phyloP scores from a whole-genome alignment of 2,888 invertebrate genomes.

The Chorisops tibialis region DNA sequence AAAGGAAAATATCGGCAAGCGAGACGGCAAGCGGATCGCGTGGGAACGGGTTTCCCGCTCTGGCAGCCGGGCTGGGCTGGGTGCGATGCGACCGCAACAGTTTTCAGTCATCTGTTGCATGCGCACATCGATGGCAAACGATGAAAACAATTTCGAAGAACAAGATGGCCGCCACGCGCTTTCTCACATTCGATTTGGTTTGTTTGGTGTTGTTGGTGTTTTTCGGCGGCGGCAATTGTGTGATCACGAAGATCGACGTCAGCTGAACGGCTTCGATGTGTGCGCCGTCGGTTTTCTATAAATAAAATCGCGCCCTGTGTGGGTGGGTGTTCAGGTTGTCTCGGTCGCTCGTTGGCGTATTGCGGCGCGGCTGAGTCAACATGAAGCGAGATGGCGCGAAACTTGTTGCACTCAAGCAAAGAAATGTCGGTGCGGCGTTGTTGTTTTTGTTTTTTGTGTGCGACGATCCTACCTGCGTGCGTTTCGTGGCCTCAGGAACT shows the following conservation, averaged over 20 bases:
- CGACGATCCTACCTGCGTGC: too few species aligned
- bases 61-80: neutral
- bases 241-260: too few species aligned
- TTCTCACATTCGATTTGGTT: neutral
- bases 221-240: neutral
- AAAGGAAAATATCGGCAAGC: slow-evolving; percentile 28
- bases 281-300: neutral
- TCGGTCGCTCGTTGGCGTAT: slow-evolving; percentile 1
- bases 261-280: too few species aligned
- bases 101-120: slow-evolving; percentile 19
- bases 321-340: slow-evolving; percentile 14
- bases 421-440: too few species aligned
- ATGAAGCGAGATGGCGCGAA: too few species aligned
- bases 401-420: too few species aligned
- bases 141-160: neutral
- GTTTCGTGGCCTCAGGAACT: too few species aligned
- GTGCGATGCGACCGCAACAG: slow-evolving; percentile 1
- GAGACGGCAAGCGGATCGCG: neutral
- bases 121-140: neutral
- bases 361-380: slow-evolving; percentile 13
- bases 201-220: neutral
- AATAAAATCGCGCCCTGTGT: slow-evolving; percentile 22
- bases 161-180: slow-evolving; percentile 16
- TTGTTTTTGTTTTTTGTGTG: too few species aligned
- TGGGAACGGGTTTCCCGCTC: neutral